Percentiles rank a stretch among this genome's conserved stretches.
These are phyloP conservation scores for Synergus gifuensis DNA, from an alignment of 2,888 invertebrate species.

Conservation along the genomic window DNA sequence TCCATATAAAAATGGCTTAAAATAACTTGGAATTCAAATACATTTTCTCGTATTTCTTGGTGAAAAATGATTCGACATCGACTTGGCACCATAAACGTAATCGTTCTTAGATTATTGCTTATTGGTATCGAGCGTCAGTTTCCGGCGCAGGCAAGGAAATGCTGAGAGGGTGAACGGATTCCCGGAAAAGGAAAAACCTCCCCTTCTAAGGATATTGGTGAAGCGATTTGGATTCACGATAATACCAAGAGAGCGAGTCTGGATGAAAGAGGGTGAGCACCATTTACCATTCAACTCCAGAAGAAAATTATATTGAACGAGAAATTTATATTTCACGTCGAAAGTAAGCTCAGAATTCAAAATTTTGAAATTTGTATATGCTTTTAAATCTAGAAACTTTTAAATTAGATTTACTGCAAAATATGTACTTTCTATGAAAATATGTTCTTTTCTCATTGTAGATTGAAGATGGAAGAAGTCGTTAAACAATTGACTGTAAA, in stretches of 20 bases:
- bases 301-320: background rate
- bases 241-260: constrained; percentile 39
- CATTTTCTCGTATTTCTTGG: background rate
- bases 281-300: background rate
- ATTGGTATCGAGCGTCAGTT: constrained; percentile 22
- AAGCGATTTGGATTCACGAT: constrained; percentile 54
- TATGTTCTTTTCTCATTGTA: background rate
- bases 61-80: background rate
- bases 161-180: constrained; percentile 35
- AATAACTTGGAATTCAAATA: background rate
- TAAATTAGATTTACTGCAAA: too few relatives aligned
- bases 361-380: too few relatives aligned
- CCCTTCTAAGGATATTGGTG: constrained; percentile 51
- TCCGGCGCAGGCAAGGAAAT: constrained; percentile 20
- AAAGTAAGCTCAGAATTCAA: too few relatives aligned
- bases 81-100: constrained; percentile 23
- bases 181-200: constrained; percentile 17
- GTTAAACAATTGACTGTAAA: background rate
- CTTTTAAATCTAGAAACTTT: too few relatives aligned
- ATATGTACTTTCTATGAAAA: too few relatives aligned
- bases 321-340: background rate
- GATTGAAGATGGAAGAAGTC: background rate
- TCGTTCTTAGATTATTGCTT: constrained; percentile 31
- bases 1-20: background rate
- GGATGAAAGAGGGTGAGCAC: constrained; percentile 16